phyloP scores from a whole-genome alignment of 2,888 invertebrate species.

The Polyommatus iphigenia region DNA sequence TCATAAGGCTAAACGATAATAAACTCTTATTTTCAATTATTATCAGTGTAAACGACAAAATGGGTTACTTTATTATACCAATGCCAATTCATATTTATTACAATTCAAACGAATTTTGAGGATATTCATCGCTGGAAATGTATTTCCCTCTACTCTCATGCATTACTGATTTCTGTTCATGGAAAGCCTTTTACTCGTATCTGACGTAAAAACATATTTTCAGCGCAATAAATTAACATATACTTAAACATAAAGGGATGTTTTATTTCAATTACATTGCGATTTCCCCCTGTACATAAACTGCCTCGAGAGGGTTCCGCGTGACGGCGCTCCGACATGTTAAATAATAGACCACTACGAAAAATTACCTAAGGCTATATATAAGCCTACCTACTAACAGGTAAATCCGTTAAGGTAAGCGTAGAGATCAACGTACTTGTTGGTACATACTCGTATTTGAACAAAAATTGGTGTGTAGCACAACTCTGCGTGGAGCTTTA shows the following conservation, averaged over 20 bases:
- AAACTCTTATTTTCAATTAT: no score
- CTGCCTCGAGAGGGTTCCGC: neutral
- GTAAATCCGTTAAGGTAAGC: neutral
- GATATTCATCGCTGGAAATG: neutral
- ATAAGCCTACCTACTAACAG: neutral
- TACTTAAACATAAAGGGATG: neutral
- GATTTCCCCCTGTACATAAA: neutral
- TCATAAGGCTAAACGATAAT: no score
- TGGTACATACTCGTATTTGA: no score
- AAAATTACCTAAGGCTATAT: neutral
- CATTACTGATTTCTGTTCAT: neutral
- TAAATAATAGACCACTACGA: slow-evolving; percentile 2
- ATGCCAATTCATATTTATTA: no score
- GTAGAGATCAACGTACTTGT: no score
- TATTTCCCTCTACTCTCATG: neutral
- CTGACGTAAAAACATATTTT: neutral
- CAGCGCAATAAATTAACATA: neutral
- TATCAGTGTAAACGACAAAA: no score
- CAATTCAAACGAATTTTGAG: neutral
- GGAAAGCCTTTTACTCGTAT: neutral
- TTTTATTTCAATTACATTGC: neutral
- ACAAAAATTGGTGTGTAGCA: no score
- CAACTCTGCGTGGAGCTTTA: no score
- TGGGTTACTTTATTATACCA: no score
- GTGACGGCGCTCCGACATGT: neutral